phyloP scores from a whole-genome alignment of 2,113 vertebrate species.

The Notarius quadriscutis region DNA sequence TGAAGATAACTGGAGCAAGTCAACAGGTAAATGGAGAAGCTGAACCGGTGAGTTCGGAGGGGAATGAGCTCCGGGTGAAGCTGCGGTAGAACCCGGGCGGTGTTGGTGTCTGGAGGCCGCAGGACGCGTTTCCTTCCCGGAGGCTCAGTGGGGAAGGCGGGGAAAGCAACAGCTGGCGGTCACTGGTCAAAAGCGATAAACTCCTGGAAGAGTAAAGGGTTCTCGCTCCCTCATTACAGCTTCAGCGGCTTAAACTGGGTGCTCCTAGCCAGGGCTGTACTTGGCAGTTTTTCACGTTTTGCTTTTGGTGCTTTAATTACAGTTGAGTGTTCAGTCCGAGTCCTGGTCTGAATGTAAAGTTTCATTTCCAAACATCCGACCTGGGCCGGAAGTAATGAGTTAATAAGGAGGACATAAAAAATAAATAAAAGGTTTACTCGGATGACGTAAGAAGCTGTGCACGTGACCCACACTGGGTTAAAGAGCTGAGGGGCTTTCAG shows the following conservation, averaged over 20 bases:
- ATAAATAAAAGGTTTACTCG: not conserved
- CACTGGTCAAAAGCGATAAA: not conserved
- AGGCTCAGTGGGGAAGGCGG: not conserved
- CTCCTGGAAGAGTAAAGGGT: not conserved
- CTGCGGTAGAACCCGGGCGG: not conserved
- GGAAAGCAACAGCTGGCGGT: not conserved
- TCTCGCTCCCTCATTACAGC: not conserved
- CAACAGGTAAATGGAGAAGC: slow-evolving; percentile 59
- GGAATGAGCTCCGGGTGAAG: not conserved
- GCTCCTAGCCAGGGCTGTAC: not conserved
- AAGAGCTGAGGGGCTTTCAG: not conserved
- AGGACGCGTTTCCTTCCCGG: not conserved
- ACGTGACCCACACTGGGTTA: not conserved
- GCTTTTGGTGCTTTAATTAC: not conserved
- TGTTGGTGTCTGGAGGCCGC: not conserved
- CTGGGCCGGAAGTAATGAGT: not conserved
- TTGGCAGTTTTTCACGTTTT: not conserved
- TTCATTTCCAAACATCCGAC: not conserved
- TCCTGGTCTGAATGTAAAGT: not conserved
- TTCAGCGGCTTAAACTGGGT: not conserved
- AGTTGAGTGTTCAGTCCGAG: not conserved
- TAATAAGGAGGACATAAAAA: not conserved
- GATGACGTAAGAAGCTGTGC: not conserved
- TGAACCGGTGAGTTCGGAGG: not conserved
- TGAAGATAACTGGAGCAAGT: slow-evolving; percentile 33